A percentile compares a stretch with the other conserved stretches of the same genome.
Conservation (phyloP, 2,113 vertebrate genomes). For the Clarias gariepinus region DNA sequence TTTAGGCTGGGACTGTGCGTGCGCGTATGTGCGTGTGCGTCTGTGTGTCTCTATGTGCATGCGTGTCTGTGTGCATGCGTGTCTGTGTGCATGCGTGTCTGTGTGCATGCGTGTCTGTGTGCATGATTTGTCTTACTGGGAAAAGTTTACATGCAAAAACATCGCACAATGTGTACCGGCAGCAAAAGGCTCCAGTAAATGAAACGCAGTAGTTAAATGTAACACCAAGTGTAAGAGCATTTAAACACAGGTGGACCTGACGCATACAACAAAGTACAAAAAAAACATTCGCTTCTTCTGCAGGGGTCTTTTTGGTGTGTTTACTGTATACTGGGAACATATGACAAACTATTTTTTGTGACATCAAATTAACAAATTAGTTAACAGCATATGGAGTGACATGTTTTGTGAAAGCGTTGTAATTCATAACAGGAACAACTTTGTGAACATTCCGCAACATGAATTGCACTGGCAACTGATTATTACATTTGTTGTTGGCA, state of each 20-base stretch:
- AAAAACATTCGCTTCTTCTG: not conserved
- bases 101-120: not conserved
- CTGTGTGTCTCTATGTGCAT: too few species aligned
- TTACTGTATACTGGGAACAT: not conserved
- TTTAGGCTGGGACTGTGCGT: not conserved
- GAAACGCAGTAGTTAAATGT: constrained; percentile 29
- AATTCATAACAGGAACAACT: not conserved
- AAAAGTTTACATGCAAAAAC: constrained; percentile 23
- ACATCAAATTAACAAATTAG: not conserved
- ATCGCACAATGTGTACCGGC: constrained; percentile 14
- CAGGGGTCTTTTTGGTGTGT: not conserved
- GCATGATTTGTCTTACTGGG: not conserved
- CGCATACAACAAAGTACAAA: not conserved
- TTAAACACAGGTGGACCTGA: not conserved
- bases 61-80: not conserved
- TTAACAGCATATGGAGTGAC: not conserved
- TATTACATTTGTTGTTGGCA: not conserved
- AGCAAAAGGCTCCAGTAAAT: constrained; percentile 19
- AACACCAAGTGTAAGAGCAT: constrained; percentile 1
- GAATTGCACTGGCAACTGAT: not conserved
- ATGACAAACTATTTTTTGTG: not conserved
- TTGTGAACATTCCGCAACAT: not conserved
- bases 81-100: not conserved
- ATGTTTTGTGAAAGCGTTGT: not conserved
- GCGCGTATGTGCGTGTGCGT: too few species aligned